A percentile compares a stretch with the other conserved stretches of the same genome.
phyloP scores from a whole-genome alignment of 2,797 vertebrate species.

The Melanotaenia pygmaea region DNA sequence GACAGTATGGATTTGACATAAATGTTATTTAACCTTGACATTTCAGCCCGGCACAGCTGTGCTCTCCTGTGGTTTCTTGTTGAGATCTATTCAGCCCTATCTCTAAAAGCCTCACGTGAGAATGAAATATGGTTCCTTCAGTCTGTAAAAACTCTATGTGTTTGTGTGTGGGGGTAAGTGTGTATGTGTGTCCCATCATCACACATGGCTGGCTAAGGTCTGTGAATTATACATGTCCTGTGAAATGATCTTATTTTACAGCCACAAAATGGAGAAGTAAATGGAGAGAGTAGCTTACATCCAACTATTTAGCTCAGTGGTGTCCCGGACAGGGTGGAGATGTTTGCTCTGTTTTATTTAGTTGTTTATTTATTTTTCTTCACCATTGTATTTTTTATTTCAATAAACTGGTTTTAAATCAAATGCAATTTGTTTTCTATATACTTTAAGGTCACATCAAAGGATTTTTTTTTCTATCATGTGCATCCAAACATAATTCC shows the following conservation, averaged over 20 bases:
- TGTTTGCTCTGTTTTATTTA: slow-evolving; percentile 31
- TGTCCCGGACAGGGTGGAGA: slow-evolving; percentile 64
- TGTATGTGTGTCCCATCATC: slow-evolving; percentile 67
- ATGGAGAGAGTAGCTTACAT: slow-evolving; percentile 73
- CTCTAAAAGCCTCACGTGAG: slow-evolving; percentile 69
- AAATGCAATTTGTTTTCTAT: slow-evolving; percentile 8
- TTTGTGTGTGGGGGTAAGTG: slow-evolving; percentile 27
- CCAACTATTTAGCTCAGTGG: slow-evolving; percentile 57
- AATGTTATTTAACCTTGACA: slow-evolving; percentile 63
- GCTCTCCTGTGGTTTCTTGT: slow-evolving; percentile 41
- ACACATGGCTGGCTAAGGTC: slow-evolving; percentile 78
- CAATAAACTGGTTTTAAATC: slow-evolving; percentile 12
- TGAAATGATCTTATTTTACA: slow-evolving; percentile 86
- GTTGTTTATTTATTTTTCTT: background rate
- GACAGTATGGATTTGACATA: slow-evolving; percentile 58
- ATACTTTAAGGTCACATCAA: slow-evolving; percentile 9
- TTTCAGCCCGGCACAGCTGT: slow-evolving; percentile 24
- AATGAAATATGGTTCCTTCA: slow-evolving; percentile 61
- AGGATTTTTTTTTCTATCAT: background rate
- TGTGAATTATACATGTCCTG: slow-evolving; percentile 85
- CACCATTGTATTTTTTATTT: slow-evolving; percentile 12
- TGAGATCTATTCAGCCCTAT: slow-evolving; percentile 44
- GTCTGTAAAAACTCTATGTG: slow-evolving; percentile 63
- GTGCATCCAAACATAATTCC: background rate
- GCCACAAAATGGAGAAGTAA: slow-evolving; percentile 74